These are phyloP conservation scores for Halcyon senegalensis DNA, from an alignment of 2,113 vertebrate species.

Conservation along the genomic window DNA sequence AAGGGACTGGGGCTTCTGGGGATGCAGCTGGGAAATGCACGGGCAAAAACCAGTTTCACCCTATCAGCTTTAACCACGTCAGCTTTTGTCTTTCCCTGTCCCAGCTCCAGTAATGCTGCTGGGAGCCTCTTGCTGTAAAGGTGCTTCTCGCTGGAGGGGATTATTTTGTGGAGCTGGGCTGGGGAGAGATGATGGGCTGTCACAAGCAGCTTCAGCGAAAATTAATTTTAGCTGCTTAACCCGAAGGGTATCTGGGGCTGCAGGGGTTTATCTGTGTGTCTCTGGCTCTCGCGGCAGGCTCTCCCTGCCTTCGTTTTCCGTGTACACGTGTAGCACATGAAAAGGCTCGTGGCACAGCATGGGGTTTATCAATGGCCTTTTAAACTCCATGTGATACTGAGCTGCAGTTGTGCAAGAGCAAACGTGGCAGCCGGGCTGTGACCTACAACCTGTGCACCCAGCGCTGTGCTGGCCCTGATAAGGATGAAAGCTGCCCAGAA, in stretches of 20 bases:
- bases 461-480: rapidly evolving
- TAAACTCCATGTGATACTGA: neutral
- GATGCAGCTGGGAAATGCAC: neutral
- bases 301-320: neutral
- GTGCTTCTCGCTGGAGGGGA: neutral
- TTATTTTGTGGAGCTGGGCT: neutral
- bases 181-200: neutral
- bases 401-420: neutral
- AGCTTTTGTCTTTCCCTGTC: neutral
- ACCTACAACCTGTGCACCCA: neutral
- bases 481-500: neutral
- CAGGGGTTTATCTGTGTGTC: neutral
- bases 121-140: neutral
- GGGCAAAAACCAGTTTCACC: neutral
- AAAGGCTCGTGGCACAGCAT: neutral
- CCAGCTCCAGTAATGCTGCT: neutral
- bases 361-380: neutral
- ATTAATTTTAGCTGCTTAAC: constrained; percentile 20
- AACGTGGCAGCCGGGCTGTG: neutral
- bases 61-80: neutral
- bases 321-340: rapidly evolving
- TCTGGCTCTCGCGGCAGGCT: neutral
- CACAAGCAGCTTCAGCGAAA: neutral
- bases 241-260: neutral
- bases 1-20: neutral